Evolutionary conservation across 2,888 invertebrate species (phyloP), one percentile per base, ranked within the genome.

Genomic region (Pheosia gnoma): DNA sequence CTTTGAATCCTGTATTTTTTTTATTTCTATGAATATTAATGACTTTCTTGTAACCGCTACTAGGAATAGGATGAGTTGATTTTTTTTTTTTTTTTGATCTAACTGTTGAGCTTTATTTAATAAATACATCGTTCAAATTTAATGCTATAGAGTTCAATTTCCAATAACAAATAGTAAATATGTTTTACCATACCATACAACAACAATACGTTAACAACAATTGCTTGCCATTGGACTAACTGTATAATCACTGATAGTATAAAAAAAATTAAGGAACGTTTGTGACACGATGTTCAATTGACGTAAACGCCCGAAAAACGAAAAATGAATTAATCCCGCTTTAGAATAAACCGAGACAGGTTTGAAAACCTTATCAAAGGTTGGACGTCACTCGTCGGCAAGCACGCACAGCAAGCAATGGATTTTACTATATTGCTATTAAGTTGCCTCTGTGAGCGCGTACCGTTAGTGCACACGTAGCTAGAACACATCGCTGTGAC

Each of bases 171-270:
- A 36, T 36, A 13, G 13, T n/a, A 52, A n/a, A 36, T 36, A 55
- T 39, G n/a, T 11, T 41, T 13, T 37, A 38, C 54, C 13, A 55
- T 38, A 58, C 59, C 61, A 65, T 73, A 61, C 61, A 71, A 71
- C 64, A 73, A 73, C 74, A 76, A 68, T 57, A 25, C 67, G 64
- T 63, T 57, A 68, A 67, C 67, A 67, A 71, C 74, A 74, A 73
- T 68, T 62, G 63, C 9, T 59, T 53, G 63, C 45, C 57, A 73
- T 73, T 76, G 76, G 76, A 74, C 74, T 57, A 45, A 54, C 37
- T 45, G n/a, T 43, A 38, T 9, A 43, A 43, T 43, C 7, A 43
- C 9, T 43, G 43, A 9, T 9, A 10, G 8, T 43, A 9, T 43
- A 43, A 43, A 9, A 43, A 9, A 43, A 9, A 43, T 43, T 43